Evolutionary conservation across 2,797 vertebrate genomes (phyloP), one percentile per base, ranked within the genome.

Genomic region (Xenops minutus): DNA sequence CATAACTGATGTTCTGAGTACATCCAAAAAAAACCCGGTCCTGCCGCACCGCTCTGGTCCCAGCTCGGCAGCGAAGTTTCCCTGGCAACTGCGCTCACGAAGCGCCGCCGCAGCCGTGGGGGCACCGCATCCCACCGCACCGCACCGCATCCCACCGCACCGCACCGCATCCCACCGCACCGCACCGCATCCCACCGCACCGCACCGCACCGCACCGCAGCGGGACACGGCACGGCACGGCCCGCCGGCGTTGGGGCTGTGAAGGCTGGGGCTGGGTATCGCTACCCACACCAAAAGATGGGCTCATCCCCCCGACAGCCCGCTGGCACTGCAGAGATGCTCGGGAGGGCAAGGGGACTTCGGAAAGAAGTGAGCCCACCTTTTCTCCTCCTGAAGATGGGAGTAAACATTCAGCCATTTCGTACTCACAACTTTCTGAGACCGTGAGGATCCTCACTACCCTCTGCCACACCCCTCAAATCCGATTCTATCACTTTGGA

Each of bases 81-180:
- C 93, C 15, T 51, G 72, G 75, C 93, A 96, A 88, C 89, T 34
- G 79, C 2, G 4, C 59, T 44, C 64, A 80, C 1, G 19, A 59
- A 93, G 73, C 27, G 21, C 48, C 22, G 51, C 71, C 12, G 1
- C 7, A 22, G 46, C 78, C 32, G 2, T 64, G 29, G 19, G 32
- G 14, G 24, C 36, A 36, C 7, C 2, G 20, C 73, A 17, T 3
- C 5, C 36, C 51, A 21, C 49, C 48, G 19, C 41, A 46, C 51
- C 23, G 12, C 61, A 24, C 43, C 43, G 67, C 54, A 4, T 46
- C 8, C 17, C 41, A 44, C 49, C 22, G 11, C 61, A 19, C 8
- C 2, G 74, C 58, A 1, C 36, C 4, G 39, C n/a, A 1, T 16
- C 2, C 37, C 30, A 1, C 3, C 4, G 72, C 30, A 3, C 12